These are phyloP conservation scores for Lagorchestes hirsutus DNA, from an alignment of 2,797 vertebrate genomes.

Conservation along the genomic window DNA sequence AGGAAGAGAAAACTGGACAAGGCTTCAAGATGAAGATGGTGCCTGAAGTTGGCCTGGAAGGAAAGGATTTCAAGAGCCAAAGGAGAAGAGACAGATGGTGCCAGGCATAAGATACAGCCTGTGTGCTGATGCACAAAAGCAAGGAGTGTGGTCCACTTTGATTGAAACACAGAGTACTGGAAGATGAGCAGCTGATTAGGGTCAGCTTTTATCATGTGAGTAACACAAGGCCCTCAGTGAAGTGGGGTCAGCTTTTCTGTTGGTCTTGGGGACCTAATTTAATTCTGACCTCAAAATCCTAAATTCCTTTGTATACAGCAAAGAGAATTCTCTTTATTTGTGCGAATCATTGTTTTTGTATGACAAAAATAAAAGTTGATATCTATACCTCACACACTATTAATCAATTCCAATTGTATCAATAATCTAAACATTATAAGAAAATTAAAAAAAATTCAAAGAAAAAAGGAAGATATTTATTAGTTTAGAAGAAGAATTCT, in stretches of 20 bases:
- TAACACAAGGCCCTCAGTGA: neutral
- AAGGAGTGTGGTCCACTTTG: neutral
- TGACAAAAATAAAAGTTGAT: neutral
- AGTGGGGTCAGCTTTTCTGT: neutral
- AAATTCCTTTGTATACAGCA: neutral
- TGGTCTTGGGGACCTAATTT: neutral
- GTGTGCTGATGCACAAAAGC: fast-evolving
- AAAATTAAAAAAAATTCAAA: neutral
- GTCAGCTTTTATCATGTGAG: neutral
- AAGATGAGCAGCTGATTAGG: neutral
- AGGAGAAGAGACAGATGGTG: neutral
- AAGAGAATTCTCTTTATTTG: neutral
- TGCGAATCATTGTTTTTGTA: neutral
- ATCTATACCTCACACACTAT: neutral
- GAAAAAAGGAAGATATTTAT: neutral
- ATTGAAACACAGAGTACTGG: neutral
- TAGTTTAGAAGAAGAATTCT: neutral
- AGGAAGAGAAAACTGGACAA: neutral
- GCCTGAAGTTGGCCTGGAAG: neutral
- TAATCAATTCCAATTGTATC: neutral
- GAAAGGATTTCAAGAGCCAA: neutral
- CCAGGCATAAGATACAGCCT: neutral
- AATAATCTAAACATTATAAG: neutral
- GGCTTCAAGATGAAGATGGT: neutral
- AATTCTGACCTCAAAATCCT: neutral